Evolutionary conservation across 2,113 vertebrate genomes (phyloP), one percentile per base, ranked within the genome.

Genomic region (Festucalex cinctus): DNA sequence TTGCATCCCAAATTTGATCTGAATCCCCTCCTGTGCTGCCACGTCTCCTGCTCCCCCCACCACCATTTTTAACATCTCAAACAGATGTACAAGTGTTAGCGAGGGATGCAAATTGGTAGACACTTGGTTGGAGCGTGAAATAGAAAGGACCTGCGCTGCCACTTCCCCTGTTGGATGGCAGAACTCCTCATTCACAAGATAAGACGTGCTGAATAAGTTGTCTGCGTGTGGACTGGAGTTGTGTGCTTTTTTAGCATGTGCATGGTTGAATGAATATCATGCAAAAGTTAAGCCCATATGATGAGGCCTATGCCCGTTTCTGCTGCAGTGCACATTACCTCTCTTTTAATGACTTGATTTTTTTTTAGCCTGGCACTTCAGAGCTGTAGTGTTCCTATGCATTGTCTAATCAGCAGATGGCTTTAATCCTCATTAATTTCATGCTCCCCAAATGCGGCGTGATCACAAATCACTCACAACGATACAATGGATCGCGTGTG

Each of bases 41-140:
- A 37, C 20, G 41, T 16, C 19, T 20, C 17, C 57, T 36, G 14
- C 16, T 26, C 24, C 49, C 26, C n/a, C n/a, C n/a, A n/a, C n/a
- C n/a, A n/a, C 37, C 54, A 57, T 32, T 14, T 61, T 70, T 74
- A 32, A 66, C 71, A 68, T 83, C 69, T 70, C 62, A 74, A 57
- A 75, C 70, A 79, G 65, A 83, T 82, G 71, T 78, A 65, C 28
- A 77, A 80, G 69, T 78, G 79, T 81, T 83, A 68, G 76, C 68
- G 49, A 58, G 63, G 78, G 65, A 87, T 83, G 80, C 69, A 85
- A 83, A 84, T 79, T 82, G 70, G 68, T 81, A 73, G 76, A 84
- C 85, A 82, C 83, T 88, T 81, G 85, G 82, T 86, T 87, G 80
- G 81, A 88, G 86, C 82, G 79, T 88, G 85, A 88, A 88, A 88